Evolutionary conservation across 2,113 vertebrate genomes (phyloP).

Genomic region (Amphiprion ocellaris): DNA sequence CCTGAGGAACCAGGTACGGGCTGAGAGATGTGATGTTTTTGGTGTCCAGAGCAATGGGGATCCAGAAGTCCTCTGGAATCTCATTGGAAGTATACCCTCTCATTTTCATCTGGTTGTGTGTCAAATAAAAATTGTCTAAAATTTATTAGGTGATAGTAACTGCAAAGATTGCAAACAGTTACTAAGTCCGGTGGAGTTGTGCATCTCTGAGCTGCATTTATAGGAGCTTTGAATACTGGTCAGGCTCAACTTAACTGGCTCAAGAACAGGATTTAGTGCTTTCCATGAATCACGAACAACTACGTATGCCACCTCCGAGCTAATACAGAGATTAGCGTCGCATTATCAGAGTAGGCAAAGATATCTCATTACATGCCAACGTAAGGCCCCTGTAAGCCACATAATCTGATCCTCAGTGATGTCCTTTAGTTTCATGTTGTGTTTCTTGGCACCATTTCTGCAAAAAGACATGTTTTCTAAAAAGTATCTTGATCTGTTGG

Average conservation of each 20-base stretch:
- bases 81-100: constrained; percentile 63
- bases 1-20: constrained; percentile 85
- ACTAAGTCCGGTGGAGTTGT: not conserved
- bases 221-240: constrained; percentile 62
- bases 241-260: constrained; percentile 63
- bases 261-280: constrained; percentile 60
- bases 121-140: constrained; percentile 8
- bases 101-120: constrained; percentile 62
- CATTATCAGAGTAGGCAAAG: constrained; percentile 37
- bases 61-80: constrained; percentile 84
- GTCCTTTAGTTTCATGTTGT: constrained; percentile 12
- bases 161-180: not conserved
- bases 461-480: not conserved
- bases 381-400: constrained; percentile 19
- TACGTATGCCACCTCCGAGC: constrained; percentile 15
- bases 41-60: constrained; percentile 81
- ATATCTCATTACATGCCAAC: constrained; percentile 59
- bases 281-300: constrained; percentile 39
- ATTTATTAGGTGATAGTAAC: not conserved
- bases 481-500: not conserved
- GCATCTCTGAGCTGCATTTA: constrained; percentile 58
- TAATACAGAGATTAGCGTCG: constrained; percentile 44
- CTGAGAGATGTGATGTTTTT: constrained; percentile 81
- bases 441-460: not conserved
- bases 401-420: constrained; percentile 52